Evolutionary conservation across 2,888 invertebrate species (phyloP).

Genomic region (Bugula neritina): DNA sequence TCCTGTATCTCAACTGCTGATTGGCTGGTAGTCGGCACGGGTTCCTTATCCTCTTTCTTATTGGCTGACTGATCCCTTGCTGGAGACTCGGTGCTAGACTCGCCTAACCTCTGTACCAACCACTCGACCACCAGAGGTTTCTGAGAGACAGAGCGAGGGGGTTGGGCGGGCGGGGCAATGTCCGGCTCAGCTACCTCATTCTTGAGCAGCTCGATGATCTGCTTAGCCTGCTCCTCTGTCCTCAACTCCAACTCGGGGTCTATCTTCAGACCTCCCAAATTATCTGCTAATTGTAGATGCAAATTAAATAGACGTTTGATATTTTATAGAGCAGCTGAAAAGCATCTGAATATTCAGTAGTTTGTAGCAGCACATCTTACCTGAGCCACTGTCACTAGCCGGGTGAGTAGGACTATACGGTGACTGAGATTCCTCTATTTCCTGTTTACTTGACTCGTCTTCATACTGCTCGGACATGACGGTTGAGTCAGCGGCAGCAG

Average conservation of each 20-base stretch:
- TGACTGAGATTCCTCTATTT: background rate
- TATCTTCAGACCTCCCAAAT: too few relatives aligned
- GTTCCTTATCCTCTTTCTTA: background rate
- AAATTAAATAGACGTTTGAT: too few relatives aligned
- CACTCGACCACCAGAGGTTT: background rate
- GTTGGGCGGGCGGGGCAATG: conserved; percentile 5
- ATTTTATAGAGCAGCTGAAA: too few relatives aligned
- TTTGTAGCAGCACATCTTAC: too few relatives aligned
- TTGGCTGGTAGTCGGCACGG: background rate
- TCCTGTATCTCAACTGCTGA: conserved; percentile 3
- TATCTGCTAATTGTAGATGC: too few relatives aligned
- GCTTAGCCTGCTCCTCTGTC: conserved; percentile 13
- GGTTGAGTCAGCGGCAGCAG: background rate
- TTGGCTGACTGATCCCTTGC: background rate
- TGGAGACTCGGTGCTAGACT: background rate
- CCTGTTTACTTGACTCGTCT: background rate
- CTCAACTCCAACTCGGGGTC: background rate
- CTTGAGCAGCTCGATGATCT: background rate
- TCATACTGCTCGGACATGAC: background rate
- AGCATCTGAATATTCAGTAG: too few relatives aligned
- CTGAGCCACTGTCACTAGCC: background rate
- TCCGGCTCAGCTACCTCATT: conserved; percentile 23
- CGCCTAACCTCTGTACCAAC: background rate
- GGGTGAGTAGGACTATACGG: background rate
- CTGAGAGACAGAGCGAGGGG: conserved; percentile 3